Percentiles rank a stretch among this genome's conserved stretches.
phyloP scores from a whole-genome alignment of 2,113 vertebrate species.

The Choloepus hoffmanni region DNA sequence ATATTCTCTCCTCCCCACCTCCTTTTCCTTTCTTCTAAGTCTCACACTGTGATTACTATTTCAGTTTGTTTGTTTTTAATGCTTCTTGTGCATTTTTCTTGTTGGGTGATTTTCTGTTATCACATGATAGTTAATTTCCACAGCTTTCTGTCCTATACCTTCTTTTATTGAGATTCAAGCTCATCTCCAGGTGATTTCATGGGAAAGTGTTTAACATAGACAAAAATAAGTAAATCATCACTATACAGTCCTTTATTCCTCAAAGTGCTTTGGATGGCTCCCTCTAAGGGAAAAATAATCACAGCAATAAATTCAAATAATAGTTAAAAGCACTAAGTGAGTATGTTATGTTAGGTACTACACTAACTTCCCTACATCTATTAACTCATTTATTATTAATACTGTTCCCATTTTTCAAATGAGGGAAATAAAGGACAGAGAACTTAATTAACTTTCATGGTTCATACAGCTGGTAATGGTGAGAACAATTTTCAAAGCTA shows the following conservation, averaged over 20 bases:
- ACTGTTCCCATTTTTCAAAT: neutral
- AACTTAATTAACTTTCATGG: neutral
- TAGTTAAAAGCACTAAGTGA: neutral
- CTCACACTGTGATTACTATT: neutral
- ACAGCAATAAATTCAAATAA: neutral
- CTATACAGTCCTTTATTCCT: neutral
- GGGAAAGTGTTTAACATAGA: neutral
- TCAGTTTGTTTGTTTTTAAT: neutral
- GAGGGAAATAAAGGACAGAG: neutral
- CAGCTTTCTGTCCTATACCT: neutral
- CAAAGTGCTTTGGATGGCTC: neutral
- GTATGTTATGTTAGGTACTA: neutral
- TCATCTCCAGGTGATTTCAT: neutral
- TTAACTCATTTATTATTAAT: neutral
- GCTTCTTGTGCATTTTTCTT: neutral
- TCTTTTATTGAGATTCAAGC: conserved; percentile 4
- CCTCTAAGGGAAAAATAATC: neutral
- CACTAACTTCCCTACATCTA: neutral
- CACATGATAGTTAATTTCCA: neutral
- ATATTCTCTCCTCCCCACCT: neutral
- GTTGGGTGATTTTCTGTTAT: neutral
- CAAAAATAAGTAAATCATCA: neutral
- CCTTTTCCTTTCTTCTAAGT: neutral
- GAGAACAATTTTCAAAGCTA: neutral
- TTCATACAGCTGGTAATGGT: neutral